Evolutionary conservation across 2,888 invertebrate species (phyloP), one percentile per base, ranked within the genome.

Genomic region (Hydroisotoma schaefferi): DNA sequence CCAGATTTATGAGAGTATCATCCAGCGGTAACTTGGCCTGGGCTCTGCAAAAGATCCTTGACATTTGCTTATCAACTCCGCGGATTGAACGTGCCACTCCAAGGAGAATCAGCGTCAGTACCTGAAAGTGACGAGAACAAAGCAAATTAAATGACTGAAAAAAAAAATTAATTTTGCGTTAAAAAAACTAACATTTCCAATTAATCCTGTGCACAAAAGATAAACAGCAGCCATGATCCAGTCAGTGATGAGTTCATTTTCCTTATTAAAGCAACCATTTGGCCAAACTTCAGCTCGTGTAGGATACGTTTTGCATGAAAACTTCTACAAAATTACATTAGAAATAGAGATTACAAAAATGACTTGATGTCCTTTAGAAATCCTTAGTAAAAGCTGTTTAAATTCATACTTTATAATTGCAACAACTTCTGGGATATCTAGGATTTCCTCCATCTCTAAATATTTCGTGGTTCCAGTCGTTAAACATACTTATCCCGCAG

Each of bases 391-490:
- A 28, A 20, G 53, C 53, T 20, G 43, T 12, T 18, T 33, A 33
- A 10, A 10, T 40, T 40, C n/a, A 4, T 40, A 40, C 40, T 4
- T 33, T n/a, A 4, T 53, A 28, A 47, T 61, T 27, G 43, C 61
- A 61, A 26, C 61, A 61, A 28, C 61, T 61, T n/a, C 23, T 37
- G 12, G 57, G 57, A 40, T 49, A 57, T 43, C 49, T 23, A 15
- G 57, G 57, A 23, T 61, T 54, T 1, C 29, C 43, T 29, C 33
- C 20, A 5, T 10, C 28, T 53, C 20, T 2, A 25, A 54, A 53
- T 2, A 48, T n/a, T 1, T 22, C 2, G 28, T 46, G 56, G n/a
- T 38, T 28, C 61, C 61, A 61, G 18, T 61, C 61, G 0, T 26
- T 18, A n/a, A 29, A 18, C 22, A 38, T 20, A n/a, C 43, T 33